Evolutionary conservation across 2,797 vertebrate genomes (phyloP), one percentile per base, ranked within the genome.

Genomic region (Characodon lateralis): DNA sequence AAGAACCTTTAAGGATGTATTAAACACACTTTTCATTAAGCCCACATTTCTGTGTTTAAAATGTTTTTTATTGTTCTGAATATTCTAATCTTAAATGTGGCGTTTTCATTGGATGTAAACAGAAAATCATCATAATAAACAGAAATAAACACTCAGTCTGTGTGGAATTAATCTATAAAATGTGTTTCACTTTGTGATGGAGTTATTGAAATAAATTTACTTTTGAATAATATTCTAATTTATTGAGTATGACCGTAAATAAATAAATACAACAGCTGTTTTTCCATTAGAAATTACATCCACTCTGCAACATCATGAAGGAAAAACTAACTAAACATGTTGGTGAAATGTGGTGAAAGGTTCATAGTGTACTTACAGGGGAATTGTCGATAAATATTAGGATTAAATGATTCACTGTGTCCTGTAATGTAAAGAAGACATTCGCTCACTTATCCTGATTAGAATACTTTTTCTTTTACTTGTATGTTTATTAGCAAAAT

Each of bases 321-420:
- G 1, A 35, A 76, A 81, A n/a, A 6, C 14, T 13, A 59, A 9
- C 2, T 53, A 22, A 26, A 56, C 13, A 35, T 50, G 0, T 43
- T 53, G 18, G n/a, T 48, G 1, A 71, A 10, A 10, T 61, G 0
- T 59, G 53, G 20, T 24, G n/a, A 1, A 68, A 13, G 12, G 3
- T 35, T 77, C 31, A 26, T 35, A 35, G 12, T 68, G 22, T 77
- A 98, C 98, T 98, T 90, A 99, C 98, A 50, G 97, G 97, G 72
- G 96, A 97, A 76, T 97, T 96, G 83, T 99, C 97, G 78, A 99
- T 98, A 90, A 98, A 99, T 91, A 99, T 96, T 80, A 99, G 93
- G 72, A 99, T 90, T 84, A 99, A 95, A 93, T 97, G 97, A 92
- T 99, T 99, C 78, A 98, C 98, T 77, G 97, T 98, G 91, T 99